Evolutionary conservation across 2,797 vertebrate species (phyloP).

Genomic region (Typhlichthys subterraneus): DNA sequence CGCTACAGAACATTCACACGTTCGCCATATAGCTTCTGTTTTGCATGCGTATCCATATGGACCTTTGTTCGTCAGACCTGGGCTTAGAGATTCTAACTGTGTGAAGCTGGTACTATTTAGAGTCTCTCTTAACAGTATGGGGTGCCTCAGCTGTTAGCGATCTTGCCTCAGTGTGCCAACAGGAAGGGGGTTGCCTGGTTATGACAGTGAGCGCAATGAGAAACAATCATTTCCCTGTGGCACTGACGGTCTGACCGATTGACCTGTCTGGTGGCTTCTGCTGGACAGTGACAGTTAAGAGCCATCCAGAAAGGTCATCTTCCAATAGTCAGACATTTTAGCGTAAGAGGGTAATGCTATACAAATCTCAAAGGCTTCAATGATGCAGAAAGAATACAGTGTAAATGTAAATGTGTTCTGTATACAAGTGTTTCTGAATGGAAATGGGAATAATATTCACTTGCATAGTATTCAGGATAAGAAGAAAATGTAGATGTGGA

Average conservation of each 20-base stretch:
- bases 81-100: conserved; percentile 9
- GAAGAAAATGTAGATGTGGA: conserved; percentile 1
- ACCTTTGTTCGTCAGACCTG: conserved; percentile 30
- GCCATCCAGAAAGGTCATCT: conserved; percentile 55
- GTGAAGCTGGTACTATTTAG: conserved; percentile 43
- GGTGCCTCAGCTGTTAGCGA: conserved; percentile 52
- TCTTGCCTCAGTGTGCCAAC: conserved; percentile 54
- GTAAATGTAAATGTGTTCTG: background rate
- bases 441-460: background rate
- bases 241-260: conserved; percentile 42
- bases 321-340: conserved; percentile 33
- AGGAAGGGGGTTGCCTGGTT: conserved; percentile 31
- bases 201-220: conserved; percentile 34
- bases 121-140: conserved; percentile 44
- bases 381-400: background rate
- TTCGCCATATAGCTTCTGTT: no score
- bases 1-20: no score
- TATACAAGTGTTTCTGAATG: no score
- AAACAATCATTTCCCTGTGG: conserved; percentile 31
- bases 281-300: conserved; percentile 55
- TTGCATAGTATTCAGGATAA: conserved; percentile 2
- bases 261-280: conserved; percentile 60
- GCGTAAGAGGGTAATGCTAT: conserved; percentile 21
- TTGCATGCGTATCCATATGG: conserved; percentile 1
- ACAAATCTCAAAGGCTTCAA: background rate